Evolutionary conservation across 35 echinoderm and acorn worm genomes (phyloP), one percentile per base, ranked within the genome.

Genomic region (Heliocidaris erythrogramma): DNA sequence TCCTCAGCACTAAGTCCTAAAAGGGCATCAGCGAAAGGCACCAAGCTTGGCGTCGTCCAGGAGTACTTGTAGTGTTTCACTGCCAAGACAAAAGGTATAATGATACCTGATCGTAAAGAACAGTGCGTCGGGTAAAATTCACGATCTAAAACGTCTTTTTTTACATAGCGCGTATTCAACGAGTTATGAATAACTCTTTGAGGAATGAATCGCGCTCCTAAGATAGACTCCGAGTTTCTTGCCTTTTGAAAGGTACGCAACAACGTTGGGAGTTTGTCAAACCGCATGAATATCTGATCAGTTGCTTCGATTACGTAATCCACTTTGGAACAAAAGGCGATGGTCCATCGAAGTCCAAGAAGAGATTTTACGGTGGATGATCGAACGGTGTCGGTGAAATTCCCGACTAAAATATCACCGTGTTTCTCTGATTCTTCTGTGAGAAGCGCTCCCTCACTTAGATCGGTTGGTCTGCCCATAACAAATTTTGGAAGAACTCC

Each of bases 331-430:
- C 91, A 92, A 59, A 59, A 92, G 13, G 31, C 48, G 5, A 92
- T 13, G 16, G 50, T 48, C 91, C 91, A 92, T 32, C 91, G 91
- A 52, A 92, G 49, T 11, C 91, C 91, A 18, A 50, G 91, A 7
- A 92, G 49, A 32, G 91, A 50, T 92, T 92, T 59, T 49, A 92
- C 4, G 11, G 50, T 50, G n/a, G 47, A 27, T 49, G 91, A 13
- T 50, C 50, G 17, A 16, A 50, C 50, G 21, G 31, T 48, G 21
- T 49, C 91, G 47, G 48, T 50, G 49, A 92, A 92, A 59, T 92
- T 92, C 31, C 91, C 91, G 30, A 92, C 50, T 24, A 92, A 59
- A n/a, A 59, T 50, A 59, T 92, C 91, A 5, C 91, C 91, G 49
- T 92, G 48, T 52, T 24, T 30, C 48, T n/a, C 16, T 14, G 49